Conservation (phyloP, 2,888 invertebrate species). For the Cephus nigrinus region DNA sequence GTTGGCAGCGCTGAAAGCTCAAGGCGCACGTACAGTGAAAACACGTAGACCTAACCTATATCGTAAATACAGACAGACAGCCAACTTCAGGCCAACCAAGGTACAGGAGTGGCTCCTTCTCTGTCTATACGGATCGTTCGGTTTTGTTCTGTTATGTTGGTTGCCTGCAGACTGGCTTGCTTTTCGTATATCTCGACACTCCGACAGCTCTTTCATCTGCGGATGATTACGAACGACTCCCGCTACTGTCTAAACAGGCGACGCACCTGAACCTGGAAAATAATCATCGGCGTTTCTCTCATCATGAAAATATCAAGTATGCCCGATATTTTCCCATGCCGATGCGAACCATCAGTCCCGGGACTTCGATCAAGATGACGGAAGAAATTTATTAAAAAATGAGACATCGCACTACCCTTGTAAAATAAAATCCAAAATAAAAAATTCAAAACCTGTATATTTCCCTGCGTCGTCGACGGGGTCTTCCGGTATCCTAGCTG, state of each 20-base stretch:
- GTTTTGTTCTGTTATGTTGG: background rate
- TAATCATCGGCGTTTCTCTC: background rate
- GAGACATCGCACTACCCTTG: background rate
- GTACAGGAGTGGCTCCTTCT: background rate
- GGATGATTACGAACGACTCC: conserved; percentile 61
- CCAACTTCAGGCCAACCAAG: background rate
- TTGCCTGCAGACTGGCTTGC: conserved; percentile 30
- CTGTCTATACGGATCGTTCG: background rate
- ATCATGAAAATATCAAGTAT: background rate
- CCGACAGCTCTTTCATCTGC: conserved; percentile 66
- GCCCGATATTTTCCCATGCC: background rate
- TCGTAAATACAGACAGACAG: background rate
- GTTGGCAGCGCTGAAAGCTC: conserved; percentile 3
- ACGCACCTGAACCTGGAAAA: background rate
- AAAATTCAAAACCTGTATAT: background rate
- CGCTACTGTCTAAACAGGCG: conserved; percentile 3
- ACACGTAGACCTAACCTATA: background rate
- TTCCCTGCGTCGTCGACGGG: background rate
- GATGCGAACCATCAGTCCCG: background rate
- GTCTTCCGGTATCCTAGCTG: background rate
- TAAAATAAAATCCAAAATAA: background rate
- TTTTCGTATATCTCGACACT: conserved; percentile 56
- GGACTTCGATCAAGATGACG: background rate
- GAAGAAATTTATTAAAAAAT: background rate
- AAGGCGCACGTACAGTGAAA: background rate